Evolutionary conservation across 2,797 vertebrate species (phyloP), one percentile per base, ranked within the genome.

Genomic region (Hippopotamyrus pictus): DNA sequence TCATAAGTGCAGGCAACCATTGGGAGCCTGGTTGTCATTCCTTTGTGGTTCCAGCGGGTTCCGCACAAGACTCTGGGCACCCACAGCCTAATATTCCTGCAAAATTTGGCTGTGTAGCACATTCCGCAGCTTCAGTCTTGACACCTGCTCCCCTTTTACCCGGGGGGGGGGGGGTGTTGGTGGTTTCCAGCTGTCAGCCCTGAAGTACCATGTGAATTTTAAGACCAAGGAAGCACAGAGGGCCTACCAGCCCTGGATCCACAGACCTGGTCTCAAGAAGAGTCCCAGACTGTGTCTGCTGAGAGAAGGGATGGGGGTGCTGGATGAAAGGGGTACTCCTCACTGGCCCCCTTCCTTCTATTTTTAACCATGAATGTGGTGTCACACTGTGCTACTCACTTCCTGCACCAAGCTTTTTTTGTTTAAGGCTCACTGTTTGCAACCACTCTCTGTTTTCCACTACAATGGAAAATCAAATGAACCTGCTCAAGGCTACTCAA

Each of bases 291-390:
- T 84, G 41, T 48, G 41, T 41, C 46, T 84, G 19, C 46, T 2
- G 41, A 14, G 73, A 44, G 17, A 79, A 41, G 4, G 37, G 1
- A 17, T 44, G 37, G 33, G 14, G 37, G 37, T 44, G 17, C 73
- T 79, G 5, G 37, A 37, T 79, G 73, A 79, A 79, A 44, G 46
- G n/a, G n/a, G 44, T 25, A 3, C 19, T 11, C 46, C 41, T 84
- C 73, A n/a, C 73, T 84, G 82, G 0, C 22, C 46, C 46, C 44
- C 79, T 5, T 65, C 62, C 62, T 19, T 83, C 79, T 83, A 83
- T 83, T 83, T 83, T 83, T 83, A 83, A 83, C n/a, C 44, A 83
- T 83, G 46, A n/a, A 83, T 83, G 79, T 83, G n/a, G 41, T 83
- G 44, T 83, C 79, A 83, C n/a, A 83, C 46, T 83, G 79, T 48